Percentiles rank a stretch among this genome's conserved stretches.
Evolutionary conservation across 64 coral and sea anemone species (phyloP).

Genomic region (Pocillopora damicornis): DNA sequence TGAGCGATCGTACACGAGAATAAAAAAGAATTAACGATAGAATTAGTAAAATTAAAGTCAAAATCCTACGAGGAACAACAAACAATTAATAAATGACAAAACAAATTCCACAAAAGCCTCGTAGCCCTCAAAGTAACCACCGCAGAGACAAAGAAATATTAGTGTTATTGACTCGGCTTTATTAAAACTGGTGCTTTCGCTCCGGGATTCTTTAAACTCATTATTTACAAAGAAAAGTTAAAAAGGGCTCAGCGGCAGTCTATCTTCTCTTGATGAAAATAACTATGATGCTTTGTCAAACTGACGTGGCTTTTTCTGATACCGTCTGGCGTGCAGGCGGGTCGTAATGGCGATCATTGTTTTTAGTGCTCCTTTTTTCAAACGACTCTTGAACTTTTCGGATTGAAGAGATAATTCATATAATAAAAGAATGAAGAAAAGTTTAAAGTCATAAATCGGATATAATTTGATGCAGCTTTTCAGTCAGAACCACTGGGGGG

Average conservation of each 20-base stretch:
- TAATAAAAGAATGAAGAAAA: too few species aligned
- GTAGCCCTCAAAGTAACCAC: slow-evolving; percentile 3
- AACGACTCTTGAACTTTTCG: too few species aligned
- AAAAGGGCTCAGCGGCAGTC: background rate
- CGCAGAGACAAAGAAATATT: background rate
- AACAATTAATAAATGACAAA: background rate
- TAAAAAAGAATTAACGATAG: background rate
- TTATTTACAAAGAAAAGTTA: background rate
- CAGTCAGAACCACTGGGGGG: too few species aligned
- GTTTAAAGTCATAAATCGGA: too few species aligned
- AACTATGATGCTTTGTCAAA: background rate
- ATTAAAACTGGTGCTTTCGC: slow-evolving; percentile 13
- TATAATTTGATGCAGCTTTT: too few species aligned
- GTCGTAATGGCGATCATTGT: too few species aligned
- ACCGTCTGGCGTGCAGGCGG: background rate
- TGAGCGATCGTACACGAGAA: background rate
- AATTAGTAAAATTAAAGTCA: background rate
- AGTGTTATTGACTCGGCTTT: slow-evolving; percentile 7
- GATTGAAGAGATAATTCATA: too few species aligned
- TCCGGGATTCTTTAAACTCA: background rate
- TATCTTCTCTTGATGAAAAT: background rate
- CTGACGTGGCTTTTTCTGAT: background rate
- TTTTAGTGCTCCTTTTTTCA: too few species aligned
- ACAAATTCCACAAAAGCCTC: background rate
- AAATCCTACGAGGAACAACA: background rate